phyloP scores from a whole-genome alignment of 2,888 invertebrate genomes.

The Mythimna loreyi region DNA sequence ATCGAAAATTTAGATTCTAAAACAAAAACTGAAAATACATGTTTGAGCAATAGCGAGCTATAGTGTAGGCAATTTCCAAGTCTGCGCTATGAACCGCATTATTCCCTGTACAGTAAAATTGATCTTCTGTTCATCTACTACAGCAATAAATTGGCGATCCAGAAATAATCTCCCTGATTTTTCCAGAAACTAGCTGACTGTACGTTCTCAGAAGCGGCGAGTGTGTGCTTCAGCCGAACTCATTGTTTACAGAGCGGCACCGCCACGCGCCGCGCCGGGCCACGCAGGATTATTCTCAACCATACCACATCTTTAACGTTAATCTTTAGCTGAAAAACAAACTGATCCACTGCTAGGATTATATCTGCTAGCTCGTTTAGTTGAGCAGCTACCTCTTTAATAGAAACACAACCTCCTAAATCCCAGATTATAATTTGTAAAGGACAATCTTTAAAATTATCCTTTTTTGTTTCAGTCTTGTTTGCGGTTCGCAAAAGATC shows the following conservation, averaged over 20 bases:
- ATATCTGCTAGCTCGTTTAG: slow-evolving; percentile 2
- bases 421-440: slow-evolving; percentile 38
- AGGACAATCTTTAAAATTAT: slow-evolving; percentile 13
- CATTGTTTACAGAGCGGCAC: slow-evolving; percentile 51
- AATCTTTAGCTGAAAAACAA: slow-evolving; percentile 42
- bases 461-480: slow-evolving; percentile 17
- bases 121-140: slow-evolving; percentile 37
- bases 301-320: slow-evolving; percentile 33
- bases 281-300: slow-evolving; percentile 35
- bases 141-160: slow-evolving; percentile 52
- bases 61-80: not conserved
- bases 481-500: slow-evolving; percentile 9
- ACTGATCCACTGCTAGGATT: not conserved
- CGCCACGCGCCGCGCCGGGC: slow-evolving; percentile 6
- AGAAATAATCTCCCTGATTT: slow-evolving; percentile 47
- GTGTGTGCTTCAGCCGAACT: slow-evolving; percentile 34
- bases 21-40: not conserved
- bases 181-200: slow-evolving; percentile 39
- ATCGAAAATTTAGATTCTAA: not conserved
- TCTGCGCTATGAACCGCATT: slow-evolving; percentile 21
- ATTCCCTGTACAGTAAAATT: slow-evolving; percentile 42
- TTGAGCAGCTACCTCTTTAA: slow-evolving; percentile 8
- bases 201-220: slow-evolving; percentile 43
- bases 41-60: not conserved
- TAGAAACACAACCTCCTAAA: slow-evolving; percentile 29